Evolutionary conservation across 2,888 invertebrate genomes (phyloP), one percentile per base, ranked within the genome.

Genomic region (Eristalinus aeneus): DNA sequence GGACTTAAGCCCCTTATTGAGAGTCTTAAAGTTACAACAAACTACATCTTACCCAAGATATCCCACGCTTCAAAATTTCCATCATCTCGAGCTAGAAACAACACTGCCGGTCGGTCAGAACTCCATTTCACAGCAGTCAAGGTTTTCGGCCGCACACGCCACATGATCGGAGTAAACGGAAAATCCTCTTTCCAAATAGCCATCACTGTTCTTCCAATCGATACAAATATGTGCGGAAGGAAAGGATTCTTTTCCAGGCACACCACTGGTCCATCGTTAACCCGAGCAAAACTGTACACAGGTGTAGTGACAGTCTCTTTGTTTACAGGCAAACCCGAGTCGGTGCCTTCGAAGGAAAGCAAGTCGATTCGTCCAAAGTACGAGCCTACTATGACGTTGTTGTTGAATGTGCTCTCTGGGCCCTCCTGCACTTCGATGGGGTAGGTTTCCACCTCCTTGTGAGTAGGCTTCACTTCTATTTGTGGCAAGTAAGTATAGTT

Each of bases 11-110:
- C n/a, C n/a, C n/a, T n/a, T n/a, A n/a, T n/a, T n/a, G n/a, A n/a
- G n/a, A n/a, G n/a, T n/a, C n/a, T n/a, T n/a, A 5, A 27, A 27
- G 27, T 27, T 27, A 2, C 2, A 27, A 27, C 5, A 46, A 16
- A n/a, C 2, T 16, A 6, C 2, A 6, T 22, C 67, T 84, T 81
- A 92, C 92, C 89, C 56, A 96, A 92, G 76, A 97, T 92, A 92
- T 97, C 96, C 97, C 97, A 98, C 11, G 95, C 94, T 92, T 97
- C 97, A 12, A 97, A 93, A 78, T 94, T 94, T 2, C 97, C 97
- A 92, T 97, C 96, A 27, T 93, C 93, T 22, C 96, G 95, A 0
- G 95, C 94, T 73, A 97, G 91, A 90, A 95, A 96, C 78, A 97
- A 93, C 64, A 96, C 94, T 65, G 95, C 95, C 0, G 97, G 95